phyloP scores from a whole-genome alignment of 1,140 invertebrate genomes.

The Thaumetopoea pityocampa region DNA sequence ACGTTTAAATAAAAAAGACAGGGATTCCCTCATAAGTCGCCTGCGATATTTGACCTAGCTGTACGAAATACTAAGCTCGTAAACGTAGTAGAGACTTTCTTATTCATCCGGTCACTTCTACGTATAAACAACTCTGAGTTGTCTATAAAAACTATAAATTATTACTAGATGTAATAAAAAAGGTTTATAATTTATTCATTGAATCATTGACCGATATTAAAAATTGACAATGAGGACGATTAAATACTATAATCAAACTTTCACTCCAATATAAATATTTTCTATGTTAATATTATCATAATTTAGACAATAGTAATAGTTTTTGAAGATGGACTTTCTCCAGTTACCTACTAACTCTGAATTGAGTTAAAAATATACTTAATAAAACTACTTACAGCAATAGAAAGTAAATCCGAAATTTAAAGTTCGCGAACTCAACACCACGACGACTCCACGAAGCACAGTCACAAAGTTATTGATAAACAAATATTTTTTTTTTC shows the following conservation, averaged over 20 bases:
- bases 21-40: no score
- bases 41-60: no score
- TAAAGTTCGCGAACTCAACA: slow-evolving; percentile 45
- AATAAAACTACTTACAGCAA: slow-evolving; percentile 66
- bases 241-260: slow-evolving; percentile 3
- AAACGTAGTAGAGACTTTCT: no score
- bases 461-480: slow-evolving; percentile 37
- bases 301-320: slow-evolving; percentile 13
- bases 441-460: slow-evolving; percentile 51
- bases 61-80: no score
- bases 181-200: slow-evolving; percentile 11
- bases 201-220: slow-evolving; percentile 15
- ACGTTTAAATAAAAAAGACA: no score
- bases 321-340: slow-evolving; percentile 48
- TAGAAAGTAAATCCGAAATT: slow-evolving; percentile 74
- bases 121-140: no score
- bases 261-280: slow-evolving; percentile 2
- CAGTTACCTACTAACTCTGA: slow-evolving; percentile 35
- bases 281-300: slow-evolving; percentile 13
- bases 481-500: slow-evolving; percentile 9
- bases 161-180: no score
- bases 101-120: no score
- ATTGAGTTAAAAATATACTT: slow-evolving; percentile 54
- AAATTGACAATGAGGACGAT: neutral
- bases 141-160: no score